phyloP scores from a whole-genome alignment of 2,113 vertebrate genomes.

The Apeltes quadracus region DNA sequence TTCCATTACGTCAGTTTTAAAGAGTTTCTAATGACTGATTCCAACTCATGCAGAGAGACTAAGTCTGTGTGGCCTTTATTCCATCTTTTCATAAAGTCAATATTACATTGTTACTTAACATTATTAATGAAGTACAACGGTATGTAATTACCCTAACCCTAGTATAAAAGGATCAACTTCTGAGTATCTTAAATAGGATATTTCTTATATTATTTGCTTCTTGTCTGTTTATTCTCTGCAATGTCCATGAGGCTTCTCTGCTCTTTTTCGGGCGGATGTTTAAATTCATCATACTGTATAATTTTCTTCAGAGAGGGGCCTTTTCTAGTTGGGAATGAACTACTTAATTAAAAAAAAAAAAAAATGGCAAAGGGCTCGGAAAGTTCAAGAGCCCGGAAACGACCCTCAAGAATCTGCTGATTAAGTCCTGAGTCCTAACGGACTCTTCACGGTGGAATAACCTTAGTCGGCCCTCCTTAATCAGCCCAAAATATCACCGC shows the following conservation, averaged over 20 bases:
- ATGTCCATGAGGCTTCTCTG: neutral
- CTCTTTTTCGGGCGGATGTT: neutral
- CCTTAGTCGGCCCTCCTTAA: neutral
- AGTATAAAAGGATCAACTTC: too few relatives aligned
- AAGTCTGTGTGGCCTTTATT: neutral
- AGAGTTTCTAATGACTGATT: neutral
- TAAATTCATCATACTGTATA: neutral
- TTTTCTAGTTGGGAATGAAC: neutral
- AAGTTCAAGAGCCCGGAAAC: neutral
- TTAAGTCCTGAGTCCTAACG: neutral
- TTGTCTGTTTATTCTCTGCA: neutral
- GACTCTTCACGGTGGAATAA: neutral
- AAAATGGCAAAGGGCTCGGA: slow-evolving; percentile 1
- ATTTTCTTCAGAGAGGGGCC: neutral
- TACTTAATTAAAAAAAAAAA: slow-evolving; percentile 4
- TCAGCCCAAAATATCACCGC: neutral
- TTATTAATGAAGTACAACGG: too few relatives aligned
- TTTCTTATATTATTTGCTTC: too few relatives aligned
- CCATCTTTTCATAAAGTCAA: too few relatives aligned
- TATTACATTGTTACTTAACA: too few relatives aligned
- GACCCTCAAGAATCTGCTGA: neutral
- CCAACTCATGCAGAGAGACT: neutral
- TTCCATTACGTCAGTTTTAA: neutral
- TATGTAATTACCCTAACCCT: too few relatives aligned
- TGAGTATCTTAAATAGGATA: neutral